These are phyloP conservation scores for Borostomias antarcticus DNA, from an alignment of 2,797 vertebrate genomes.

Conservation along the genomic window DNA sequence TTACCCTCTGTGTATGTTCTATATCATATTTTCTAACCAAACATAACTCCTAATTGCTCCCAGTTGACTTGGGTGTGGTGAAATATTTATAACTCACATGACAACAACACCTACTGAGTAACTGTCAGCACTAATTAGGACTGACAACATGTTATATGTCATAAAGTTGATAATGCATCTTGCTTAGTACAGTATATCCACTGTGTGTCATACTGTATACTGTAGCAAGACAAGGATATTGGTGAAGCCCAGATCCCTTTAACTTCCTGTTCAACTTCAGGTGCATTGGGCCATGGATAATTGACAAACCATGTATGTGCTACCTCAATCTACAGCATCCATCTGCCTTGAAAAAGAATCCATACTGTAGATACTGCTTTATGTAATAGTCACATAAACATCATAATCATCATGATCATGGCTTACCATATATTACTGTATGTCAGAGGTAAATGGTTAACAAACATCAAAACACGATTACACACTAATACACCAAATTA, in stretches of 20 bases:
- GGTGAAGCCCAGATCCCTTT: constrained; percentile 48
- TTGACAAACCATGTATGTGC: constrained; percentile 55
- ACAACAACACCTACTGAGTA: not conserved
- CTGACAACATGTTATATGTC: constrained; percentile 10
- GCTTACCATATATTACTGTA: not conserved
- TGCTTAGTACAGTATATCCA: constrained; percentile 62
- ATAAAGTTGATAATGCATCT: constrained; percentile 49
- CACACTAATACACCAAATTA: too few relatives aligned
- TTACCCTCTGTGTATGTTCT: not conserved
- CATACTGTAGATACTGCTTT: constrained; percentile 1
- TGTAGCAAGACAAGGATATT: constrained; percentile 54
- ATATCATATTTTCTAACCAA: not conserved
- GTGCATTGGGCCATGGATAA: constrained; percentile 42
- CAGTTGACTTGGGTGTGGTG: not conserved
- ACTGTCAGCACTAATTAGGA: constrained; percentile 4
- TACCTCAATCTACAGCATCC: constrained; percentile 32
- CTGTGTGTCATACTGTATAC: too few relatives aligned
- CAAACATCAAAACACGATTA: not conserved
- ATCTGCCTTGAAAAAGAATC: constrained; percentile 39
- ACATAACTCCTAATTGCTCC: not conserved
- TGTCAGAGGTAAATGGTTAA: not conserved
- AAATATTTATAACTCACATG: constrained; percentile 7
- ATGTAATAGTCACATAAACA: constrained; percentile 1
- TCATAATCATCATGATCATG: not conserved
- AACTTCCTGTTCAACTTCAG: constrained; percentile 40